A percentile compares a stretch with the other conserved stretches of the same genome.
These are phyloP conservation scores for Formicarius rufipectus DNA, from an alignment of 2,113 vertebrate species.

Conservation along the genomic window DNA sequence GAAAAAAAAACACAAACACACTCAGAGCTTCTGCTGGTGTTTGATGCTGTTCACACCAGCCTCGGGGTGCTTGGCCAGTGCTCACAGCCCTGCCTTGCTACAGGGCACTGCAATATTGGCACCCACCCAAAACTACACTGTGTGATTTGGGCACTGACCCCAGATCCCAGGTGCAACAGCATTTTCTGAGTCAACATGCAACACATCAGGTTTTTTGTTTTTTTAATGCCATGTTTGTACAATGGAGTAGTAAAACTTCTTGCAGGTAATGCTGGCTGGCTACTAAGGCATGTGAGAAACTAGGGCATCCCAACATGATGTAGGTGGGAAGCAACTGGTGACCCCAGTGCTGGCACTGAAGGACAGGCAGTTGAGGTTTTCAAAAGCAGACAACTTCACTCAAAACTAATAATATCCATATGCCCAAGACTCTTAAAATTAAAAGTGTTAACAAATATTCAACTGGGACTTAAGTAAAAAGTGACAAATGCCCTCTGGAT, in stretches of 20 bases:
- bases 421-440: not conserved
- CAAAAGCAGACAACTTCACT: not conserved
- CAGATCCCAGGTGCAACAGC: rapidly evolving
- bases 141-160: not conserved
- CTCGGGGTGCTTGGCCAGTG: rapidly evolving
- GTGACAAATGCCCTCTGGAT: not conserved
- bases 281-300: not conserved
- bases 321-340: not conserved
- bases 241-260: not conserved
- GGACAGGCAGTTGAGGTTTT: not conserved
- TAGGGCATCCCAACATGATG: rapidly evolving
- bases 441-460: not conserved
- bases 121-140: not conserved
- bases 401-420: not conserved
- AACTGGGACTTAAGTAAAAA: not conserved
- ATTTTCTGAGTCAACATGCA: not conserved
- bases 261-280: not conserved
- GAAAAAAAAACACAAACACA: not conserved
- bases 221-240: not conserved
- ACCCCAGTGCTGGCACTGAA: not conserved
- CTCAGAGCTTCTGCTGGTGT: not conserved
- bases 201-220: not conserved
- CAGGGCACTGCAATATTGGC: no score
- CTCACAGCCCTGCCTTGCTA: rapidly evolving
- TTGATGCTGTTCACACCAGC: not conserved